Evolutionary conservation across 2,888 invertebrate species (phyloP), one percentile per base, ranked within the genome.

Genomic region (Encarsia formosa): DNA sequence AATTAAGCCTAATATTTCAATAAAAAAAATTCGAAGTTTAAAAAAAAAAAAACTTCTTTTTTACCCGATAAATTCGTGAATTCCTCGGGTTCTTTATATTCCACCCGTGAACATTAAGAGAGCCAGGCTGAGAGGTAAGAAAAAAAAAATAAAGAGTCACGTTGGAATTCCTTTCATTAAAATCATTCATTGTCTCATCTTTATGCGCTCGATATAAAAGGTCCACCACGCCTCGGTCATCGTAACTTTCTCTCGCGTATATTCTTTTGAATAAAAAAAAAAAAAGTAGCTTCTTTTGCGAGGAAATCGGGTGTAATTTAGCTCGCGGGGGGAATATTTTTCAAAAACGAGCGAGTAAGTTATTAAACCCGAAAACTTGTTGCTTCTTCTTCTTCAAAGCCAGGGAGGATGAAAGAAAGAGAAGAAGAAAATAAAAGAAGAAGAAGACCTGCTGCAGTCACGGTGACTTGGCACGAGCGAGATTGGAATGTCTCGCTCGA

Each of bases 401-500:
- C 52, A 39, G 15, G 18, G 46, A 23, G 35, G 35, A 29, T 19
- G 37, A 24, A 35, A 41, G 32, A 47, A 19, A 40, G 48, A 34
- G 19, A 32, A 40, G 31, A 16, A 19, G 26, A 46, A 42, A 45
- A 39, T 42, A 53, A 37, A 19, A 49, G 46, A 47, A 48, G 47
- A 51, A 42, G 58, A 61, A 63, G 57, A 63, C 59, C 58, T 63
- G 61, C 52, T 54, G 64, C 61, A 63, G 58, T 59, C 60, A 63
- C 59, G 59, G 62, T 63, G 65, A 65, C 62, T 65, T 63, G 57
- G 63, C 63, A 63, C 68, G 68, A 68, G 53, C 53, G 68, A 70
- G 71, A 71, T 71, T 70, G 72, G 72, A 73, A 73, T 71, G 69
- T 70, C 52, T 47, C 48, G 45, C 46, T 53, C 48, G 29, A 46